Conservation (phyloP, 1,140 invertebrate species). For the Drosophila murphyi region DNA sequence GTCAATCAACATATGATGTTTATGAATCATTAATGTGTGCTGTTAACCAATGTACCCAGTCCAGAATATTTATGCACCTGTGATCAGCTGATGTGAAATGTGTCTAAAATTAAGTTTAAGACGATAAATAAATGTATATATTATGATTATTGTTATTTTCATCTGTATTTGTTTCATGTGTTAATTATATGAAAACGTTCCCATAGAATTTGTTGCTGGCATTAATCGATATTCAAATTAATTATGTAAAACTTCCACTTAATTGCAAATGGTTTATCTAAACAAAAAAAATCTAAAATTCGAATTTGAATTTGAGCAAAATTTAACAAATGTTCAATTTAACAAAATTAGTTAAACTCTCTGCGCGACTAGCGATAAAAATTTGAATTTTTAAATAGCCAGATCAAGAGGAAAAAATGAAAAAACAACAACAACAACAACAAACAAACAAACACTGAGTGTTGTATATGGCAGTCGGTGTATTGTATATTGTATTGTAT, state of each 20-base stretch:
- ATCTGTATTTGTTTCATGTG: no score
- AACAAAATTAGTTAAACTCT: conserved; percentile 75
- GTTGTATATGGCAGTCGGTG: conserved; percentile 40
- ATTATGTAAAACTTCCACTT: conserved; percentile 72
- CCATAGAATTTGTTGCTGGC: conserved; percentile 15
- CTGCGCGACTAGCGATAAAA: conserved; percentile 29
- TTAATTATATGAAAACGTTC: conserved; percentile 25
- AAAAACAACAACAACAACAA: not conserved
- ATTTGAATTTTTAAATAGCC: conserved; percentile 59
- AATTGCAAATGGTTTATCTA: conserved; percentile 68
- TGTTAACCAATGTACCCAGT: no score
- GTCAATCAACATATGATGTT: conserved; percentile 67
- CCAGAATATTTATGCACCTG: no score
- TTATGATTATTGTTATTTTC: no score
- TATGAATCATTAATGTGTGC: conserved; percentile 57
- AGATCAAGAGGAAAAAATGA: not conserved
- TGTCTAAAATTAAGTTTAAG: no score
- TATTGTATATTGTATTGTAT: conserved; percentile 52
- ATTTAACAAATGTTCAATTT: conserved; percentile 75
- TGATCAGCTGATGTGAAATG: no score
- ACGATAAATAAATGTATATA: no score
- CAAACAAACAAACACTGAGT: conserved; percentile 7
- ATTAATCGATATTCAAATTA: conserved; percentile 64
- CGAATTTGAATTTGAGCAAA: conserved; percentile 45
- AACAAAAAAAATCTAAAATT: conserved; percentile 36